Evolutionary conservation across 2,797 vertebrate species (phyloP), one percentile per base, ranked within the genome.

Genomic region (Ptychadena robeensis): DNA sequence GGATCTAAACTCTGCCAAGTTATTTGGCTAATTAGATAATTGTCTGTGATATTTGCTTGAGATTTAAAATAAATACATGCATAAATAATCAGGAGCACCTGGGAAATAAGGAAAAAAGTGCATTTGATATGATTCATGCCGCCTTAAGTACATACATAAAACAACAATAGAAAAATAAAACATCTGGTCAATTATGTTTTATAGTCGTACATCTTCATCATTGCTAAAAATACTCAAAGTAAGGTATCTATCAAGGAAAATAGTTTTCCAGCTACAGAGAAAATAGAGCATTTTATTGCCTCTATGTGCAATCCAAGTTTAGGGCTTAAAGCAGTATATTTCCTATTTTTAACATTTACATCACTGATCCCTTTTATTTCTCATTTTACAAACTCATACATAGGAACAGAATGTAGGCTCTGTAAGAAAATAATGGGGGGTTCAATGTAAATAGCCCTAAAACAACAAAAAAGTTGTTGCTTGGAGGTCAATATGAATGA

Each of bases 101-200:
- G 83, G 83, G 83, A 85, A 80, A 85, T 75, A 68, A 80, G 78
- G 80, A 80, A 53, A 70, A 80, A 68, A 63, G 64, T 18, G 37
- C 30, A 44, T 66, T 80, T 65, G 65, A 85, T 80, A 73, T 85
- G 83, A 80, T 76, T 85, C 78, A 85, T 85, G 83, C 53, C 48
- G 31, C n/a, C 59, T 73, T 81, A 85, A 71, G 74, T 38, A 79
- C 80, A 79, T 37, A 85, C 69, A 80, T 80, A 85, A 80, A 85
- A 70, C 83, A 76, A 80, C 79, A 80, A 80, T 70, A 80, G 66
- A 66, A 81, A 85, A 76, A 85, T 85, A 81, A 85, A 85, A 76
- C 83, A 85, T 85, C 83, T 85, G 83, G 83, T 48, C 83, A 80
- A 85, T 85, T 85, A 85, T 37, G 14, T 76, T 80, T 80, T 76